These are phyloP conservation scores for Lithophane semibrunnea DNA, from an alignment of 2,888 invertebrate species.

Conservation along the genomic window DNA sequence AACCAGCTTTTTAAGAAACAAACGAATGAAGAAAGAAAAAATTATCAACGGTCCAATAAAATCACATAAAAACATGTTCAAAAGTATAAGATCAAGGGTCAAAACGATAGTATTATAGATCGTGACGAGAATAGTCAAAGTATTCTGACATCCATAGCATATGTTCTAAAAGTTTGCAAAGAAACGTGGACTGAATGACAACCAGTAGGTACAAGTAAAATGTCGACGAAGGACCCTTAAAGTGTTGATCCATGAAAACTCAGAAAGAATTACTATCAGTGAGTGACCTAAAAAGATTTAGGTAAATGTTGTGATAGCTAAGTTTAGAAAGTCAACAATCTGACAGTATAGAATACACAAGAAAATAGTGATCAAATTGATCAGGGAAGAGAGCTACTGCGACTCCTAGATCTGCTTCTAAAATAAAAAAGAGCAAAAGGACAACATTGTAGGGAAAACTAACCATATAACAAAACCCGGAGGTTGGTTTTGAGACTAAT, in stretches of 20 bases:
- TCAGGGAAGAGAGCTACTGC: neutral
- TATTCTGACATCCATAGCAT: conserved; percentile 6
- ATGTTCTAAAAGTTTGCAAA: conserved; percentile 34
- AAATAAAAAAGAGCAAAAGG: neutral
- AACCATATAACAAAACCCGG: too few species aligned
- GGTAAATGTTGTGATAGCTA: too few species aligned
- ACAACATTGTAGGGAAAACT: neutral
- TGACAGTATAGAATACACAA: neutral
- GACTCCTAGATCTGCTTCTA: neutral
- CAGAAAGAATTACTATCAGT: neutral
- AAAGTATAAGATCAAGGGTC: conserved; percentile 38
- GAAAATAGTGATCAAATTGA: neutral
- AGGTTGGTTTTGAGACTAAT: neutral
- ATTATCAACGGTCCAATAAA: neutral
- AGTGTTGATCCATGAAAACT: conserved; percentile 5
- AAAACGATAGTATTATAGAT: conserved; percentile 31
- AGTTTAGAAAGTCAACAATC: neutral
- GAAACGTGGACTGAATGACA: conserved; percentile 38
- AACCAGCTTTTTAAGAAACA: conserved; percentile 3
- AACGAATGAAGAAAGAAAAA: neutral
- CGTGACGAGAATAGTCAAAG: conserved; percentile 40
- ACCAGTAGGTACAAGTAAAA: neutral
- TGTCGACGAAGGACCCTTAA: neutral
- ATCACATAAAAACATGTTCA: conserved; percentile 21
- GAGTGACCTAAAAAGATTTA: neutral